Evolutionary conservation across 2,113 vertebrate species (phyloP).

Genomic region (Syngnathus floridae): DNA sequence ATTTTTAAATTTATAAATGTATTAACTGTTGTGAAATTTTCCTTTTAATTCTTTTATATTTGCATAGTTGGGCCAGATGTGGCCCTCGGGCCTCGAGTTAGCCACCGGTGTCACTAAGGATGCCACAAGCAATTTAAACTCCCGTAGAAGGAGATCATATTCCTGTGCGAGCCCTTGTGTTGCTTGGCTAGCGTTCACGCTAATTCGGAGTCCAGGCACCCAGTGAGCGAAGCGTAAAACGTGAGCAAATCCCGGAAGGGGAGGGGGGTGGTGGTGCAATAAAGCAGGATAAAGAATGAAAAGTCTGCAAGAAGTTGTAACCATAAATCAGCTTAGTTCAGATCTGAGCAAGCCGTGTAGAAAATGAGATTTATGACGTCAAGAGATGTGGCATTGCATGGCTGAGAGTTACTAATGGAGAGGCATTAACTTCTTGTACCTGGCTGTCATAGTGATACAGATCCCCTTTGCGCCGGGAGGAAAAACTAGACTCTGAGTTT

Average conservation of each 20-base stretch:
- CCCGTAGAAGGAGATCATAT: constrained; percentile 38
- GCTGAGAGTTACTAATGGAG: constrained; percentile 59
- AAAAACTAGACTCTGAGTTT: constrained; percentile 24
- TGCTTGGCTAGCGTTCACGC: constrained; percentile 35
- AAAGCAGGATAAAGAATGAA: constrained; percentile 55
- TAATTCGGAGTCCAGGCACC: constrained; percentile 61
- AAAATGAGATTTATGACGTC: constrained; percentile 27
- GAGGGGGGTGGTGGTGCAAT: constrained; percentile 11
- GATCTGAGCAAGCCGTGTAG: constrained; percentile 22
- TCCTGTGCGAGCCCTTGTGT: constrained; percentile 23
- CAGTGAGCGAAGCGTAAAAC: constrained; percentile 38
- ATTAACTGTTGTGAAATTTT: no score
- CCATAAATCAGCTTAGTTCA: constrained; percentile 53
- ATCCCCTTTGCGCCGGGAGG: constrained; percentile 19
- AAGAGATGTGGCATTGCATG: constrained; percentile 45
- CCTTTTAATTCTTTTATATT: no score
- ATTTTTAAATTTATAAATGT: no score
- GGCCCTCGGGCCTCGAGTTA: neutral
- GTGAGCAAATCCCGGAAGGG: constrained; percentile 36
- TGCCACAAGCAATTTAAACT: constrained; percentile 61
- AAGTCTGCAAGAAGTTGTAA: constrained; percentile 38
- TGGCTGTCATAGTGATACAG: constrained; percentile 52
- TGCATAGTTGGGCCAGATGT: neutral
- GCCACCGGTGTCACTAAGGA: constrained; percentile 34
- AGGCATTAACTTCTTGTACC: constrained; percentile 57